Evolutionary conservation across 2,888 invertebrate species (phyloP).

Genomic region (Caradrina kadenii): DNA sequence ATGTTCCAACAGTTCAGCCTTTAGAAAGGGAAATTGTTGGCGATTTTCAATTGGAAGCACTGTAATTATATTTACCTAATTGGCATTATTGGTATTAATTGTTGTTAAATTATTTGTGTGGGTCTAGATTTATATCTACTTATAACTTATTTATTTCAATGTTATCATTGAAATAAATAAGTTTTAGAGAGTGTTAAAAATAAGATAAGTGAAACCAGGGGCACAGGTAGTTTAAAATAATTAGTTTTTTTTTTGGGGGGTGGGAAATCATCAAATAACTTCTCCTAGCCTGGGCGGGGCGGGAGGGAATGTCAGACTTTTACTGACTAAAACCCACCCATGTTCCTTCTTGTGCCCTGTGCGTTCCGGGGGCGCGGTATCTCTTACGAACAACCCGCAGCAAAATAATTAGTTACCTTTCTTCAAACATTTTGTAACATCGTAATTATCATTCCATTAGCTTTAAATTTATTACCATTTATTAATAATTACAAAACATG

Average conservation of each 20-base stretch:
- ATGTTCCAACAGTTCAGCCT: slow-evolving; percentile 39
- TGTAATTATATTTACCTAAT: slow-evolving; percentile 13
- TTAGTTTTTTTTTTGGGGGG: too few relatives aligned
- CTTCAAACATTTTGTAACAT: not conserved
- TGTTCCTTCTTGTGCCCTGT: too few relatives aligned
- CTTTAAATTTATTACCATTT: not conserved
- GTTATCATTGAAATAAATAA: not conserved
- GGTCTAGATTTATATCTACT: not conserved
- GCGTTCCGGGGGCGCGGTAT: too few relatives aligned
- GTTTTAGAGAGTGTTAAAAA: not conserved
- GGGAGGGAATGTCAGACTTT: too few relatives aligned
- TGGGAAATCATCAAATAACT: too few relatives aligned
- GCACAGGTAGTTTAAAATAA: not conserved
- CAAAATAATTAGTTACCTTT: not conserved
- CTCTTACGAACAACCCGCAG: too few relatives aligned
- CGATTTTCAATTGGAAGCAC: slow-evolving; percentile 38
- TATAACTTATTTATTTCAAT: too few relatives aligned
- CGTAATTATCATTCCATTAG: too few relatives aligned
- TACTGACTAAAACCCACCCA: too few relatives aligned
- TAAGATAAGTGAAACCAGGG: too few relatives aligned
- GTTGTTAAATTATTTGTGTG: slow-evolving; percentile 19
- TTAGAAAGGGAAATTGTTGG: slow-evolving; percentile 51
- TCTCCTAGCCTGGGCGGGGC: too few relatives aligned
- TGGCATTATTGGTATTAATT: slow-evolving; percentile 6
- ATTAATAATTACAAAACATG: not conserved